Conservation (phyloP, 2,888 invertebrate species). For the Coenonympha arcania region DNA sequence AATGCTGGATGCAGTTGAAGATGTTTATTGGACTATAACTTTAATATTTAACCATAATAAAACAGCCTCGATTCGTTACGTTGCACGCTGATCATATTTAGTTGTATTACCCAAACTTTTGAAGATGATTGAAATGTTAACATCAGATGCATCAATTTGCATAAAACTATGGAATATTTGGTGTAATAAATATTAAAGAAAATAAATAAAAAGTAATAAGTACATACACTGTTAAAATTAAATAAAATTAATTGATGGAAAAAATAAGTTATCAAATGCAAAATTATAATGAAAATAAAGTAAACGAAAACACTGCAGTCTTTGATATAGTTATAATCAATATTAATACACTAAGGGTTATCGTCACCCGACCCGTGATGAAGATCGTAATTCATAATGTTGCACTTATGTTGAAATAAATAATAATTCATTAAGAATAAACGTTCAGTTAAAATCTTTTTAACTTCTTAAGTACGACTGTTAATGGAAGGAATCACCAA, state of each 20-base stretch:
- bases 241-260: not conserved
- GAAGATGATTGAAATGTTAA: too few relatives aligned
- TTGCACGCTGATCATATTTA: too few relatives aligned
- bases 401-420: constrained; percentile 4
- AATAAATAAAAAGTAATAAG: not conserved
- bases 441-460: too few relatives aligned
- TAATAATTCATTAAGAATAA: not conserved
- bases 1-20: not conserved
- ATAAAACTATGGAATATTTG: not conserved
- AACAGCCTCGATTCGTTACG: not conserved
- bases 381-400: constrained; percentile 6
- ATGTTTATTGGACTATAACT: not conserved
- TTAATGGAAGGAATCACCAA: too few relatives aligned
- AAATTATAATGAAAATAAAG: not conserved
- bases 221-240: too few relatives aligned
- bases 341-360: constrained; percentile 8
- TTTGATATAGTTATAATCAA: constrained; percentile 7
- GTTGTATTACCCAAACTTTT: too few relatives aligned
- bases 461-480: too few relatives aligned
- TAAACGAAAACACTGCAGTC: not conserved
- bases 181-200: not conserved
- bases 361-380: constrained; percentile 1
- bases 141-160: too few relatives aligned
- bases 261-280: not conserved
- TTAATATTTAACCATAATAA: not conserved